Evolutionary conservation across 92 coral and sea anemone genomes (phyloP).

Genomic region (Metridium senile): DNA sequence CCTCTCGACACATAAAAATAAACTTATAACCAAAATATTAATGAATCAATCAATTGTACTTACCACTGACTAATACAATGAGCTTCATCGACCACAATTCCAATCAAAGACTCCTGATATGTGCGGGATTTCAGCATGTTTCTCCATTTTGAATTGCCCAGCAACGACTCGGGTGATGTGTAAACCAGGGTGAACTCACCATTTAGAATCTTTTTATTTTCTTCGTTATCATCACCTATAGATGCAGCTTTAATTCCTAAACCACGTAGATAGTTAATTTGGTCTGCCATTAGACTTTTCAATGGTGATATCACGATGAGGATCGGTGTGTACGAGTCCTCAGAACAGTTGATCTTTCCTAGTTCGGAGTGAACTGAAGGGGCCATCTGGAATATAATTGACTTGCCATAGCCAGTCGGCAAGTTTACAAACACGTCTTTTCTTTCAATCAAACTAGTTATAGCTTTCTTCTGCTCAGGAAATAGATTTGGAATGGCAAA

Average conservation of each 20-base stretch:
- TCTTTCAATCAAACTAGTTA: slow-evolving; percentile 9
- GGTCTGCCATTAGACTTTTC: slow-evolving; percentile 30
- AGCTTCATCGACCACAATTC: slow-evolving; percentile 37
- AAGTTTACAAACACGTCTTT: slow-evolving; percentile 26
- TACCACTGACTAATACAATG: slow-evolving; percentile 50
- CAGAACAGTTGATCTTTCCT: background rate
- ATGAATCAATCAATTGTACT: slow-evolving; percentile 6
- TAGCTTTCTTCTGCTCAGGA: slow-evolving; percentile 28
- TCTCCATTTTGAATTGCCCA: slow-evolving; percentile 22
- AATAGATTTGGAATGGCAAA: slow-evolving; percentile 27
- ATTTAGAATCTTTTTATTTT: slow-evolving; percentile 10
- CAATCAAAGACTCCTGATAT: slow-evolving; percentile 29
- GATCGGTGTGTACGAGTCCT: slow-evolving; percentile 11
- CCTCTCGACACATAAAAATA: no score
- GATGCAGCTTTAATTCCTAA: slow-evolving; percentile 27
- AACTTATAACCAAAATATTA: no score
- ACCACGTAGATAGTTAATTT: background rate
- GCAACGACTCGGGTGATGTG: slow-evolving; percentile 33
- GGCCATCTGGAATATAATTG: slow-evolving; percentile 34
- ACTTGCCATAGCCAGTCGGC: slow-evolving; percentile 45
- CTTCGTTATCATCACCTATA: slow-evolving; percentile 35
- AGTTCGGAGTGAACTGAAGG: slow-evolving; percentile 21
- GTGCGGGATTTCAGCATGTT: slow-evolving; percentile 16
- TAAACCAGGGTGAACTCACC: slow-evolving; percentile 19
- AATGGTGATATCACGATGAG: slow-evolving; percentile 28